A percentile compares a stretch with the other conserved stretches of the same genome.
Conservation (phyloP, 2,888 invertebrate species). For the Gnatocerus cornutus region DNA sequence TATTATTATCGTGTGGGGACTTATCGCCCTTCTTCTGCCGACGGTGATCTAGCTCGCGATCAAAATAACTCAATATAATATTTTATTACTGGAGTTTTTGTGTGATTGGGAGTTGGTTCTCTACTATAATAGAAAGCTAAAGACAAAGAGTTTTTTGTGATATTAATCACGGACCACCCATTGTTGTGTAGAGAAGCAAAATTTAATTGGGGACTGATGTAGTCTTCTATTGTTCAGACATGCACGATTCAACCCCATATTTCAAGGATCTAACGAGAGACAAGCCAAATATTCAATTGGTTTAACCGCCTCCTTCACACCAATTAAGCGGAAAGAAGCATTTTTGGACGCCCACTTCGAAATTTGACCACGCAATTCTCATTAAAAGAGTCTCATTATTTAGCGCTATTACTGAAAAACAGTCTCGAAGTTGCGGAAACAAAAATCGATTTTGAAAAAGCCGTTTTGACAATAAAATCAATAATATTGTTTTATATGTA, state of each 20-base stretch:
- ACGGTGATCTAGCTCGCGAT: slow-evolving; percentile 8
- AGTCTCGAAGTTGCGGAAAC: no score
- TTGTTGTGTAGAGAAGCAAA: slow-evolving; percentile 42
- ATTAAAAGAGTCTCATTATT: no score
- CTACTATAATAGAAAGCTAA: slow-evolving; percentile 23
- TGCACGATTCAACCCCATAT: slow-evolving; percentile 47
- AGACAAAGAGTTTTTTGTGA: slow-evolving; percentile 46
- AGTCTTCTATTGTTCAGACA: slow-evolving; percentile 53
- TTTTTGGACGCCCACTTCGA: slow-evolving; percentile 17
- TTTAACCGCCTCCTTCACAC: slow-evolving; percentile 47
- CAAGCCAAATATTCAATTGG: slow-evolving; percentile 44
- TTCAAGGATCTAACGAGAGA: slow-evolving; percentile 45
- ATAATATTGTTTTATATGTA: no score
- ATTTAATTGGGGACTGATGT: slow-evolving; percentile 48
- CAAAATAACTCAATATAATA: slow-evolving; percentile 31
- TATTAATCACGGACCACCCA: slow-evolving; percentile 53
- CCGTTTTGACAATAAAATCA: no score
- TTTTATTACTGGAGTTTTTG: background rate
- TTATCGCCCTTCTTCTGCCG: slow-evolving; percentile 38
- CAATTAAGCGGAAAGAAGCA: slow-evolving; percentile 41
- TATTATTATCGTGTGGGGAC: slow-evolving; percentile 46
- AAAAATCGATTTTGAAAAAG: no score
- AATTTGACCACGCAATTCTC: background rate
- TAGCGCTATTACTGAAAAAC: no score
- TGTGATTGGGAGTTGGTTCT: slow-evolving; percentile 11